phyloP scores from a whole-genome alignment of 1,140 invertebrate genomes.

The Apis cerana region DNA sequence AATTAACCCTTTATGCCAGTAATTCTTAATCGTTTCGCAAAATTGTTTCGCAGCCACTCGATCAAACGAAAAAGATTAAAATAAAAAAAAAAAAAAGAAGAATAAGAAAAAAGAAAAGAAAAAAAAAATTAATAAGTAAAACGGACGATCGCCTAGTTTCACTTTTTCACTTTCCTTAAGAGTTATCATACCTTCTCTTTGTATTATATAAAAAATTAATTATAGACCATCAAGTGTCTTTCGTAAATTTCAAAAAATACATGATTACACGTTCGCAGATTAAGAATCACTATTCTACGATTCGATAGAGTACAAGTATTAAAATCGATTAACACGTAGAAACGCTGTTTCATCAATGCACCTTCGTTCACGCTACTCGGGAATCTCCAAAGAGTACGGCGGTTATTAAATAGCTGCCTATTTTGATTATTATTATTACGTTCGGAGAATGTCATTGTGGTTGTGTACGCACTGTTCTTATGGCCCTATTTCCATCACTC shows the following conservation, averaged over 20 bases:
- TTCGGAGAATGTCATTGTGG: background rate
- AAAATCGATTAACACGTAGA: constrained; percentile 14
- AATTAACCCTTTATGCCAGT: constrained; percentile 24
- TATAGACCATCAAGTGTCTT: constrained; percentile 3
- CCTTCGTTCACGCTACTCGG: background rate
- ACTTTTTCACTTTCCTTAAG: background rate
- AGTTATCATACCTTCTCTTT: background rate
- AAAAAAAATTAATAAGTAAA: background rate
- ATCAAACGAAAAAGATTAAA: background rate
- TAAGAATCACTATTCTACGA: constrained; percentile 30
- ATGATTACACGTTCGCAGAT: constrained; percentile 4
- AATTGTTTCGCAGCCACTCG: constrained; percentile 3
- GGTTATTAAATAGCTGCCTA: constrained; percentile 26
- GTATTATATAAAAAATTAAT: constrained; percentile 24
- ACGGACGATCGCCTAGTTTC: background rate
- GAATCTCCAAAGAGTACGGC: background rate
- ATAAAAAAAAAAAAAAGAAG: background rate
- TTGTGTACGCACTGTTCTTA: background rate
- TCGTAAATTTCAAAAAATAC: constrained; percentile 27
- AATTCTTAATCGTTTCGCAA: constrained; percentile 14
- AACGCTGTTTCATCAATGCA: background rate
- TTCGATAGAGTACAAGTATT: constrained; percentile 32
- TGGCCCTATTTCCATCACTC: background rate
- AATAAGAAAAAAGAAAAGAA: background rate
- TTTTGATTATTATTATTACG: constrained; percentile 29